Conservation (phyloP, 2,113 vertebrate genomes). For the Orthonyx spaldingii region DNA sequence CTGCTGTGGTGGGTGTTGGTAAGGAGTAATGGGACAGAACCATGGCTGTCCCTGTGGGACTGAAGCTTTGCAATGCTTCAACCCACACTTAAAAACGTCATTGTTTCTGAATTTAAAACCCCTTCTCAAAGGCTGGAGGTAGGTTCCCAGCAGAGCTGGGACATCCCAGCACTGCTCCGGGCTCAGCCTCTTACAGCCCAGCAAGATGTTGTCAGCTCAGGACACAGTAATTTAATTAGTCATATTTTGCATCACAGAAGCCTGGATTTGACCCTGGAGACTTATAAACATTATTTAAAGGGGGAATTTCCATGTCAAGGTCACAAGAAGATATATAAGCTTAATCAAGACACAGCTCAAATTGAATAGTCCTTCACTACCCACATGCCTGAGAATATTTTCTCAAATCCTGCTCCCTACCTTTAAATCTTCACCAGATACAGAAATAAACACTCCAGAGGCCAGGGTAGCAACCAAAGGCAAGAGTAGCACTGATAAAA, state of each 20-base stretch:
- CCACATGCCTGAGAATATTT: neutral
- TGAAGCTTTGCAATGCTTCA: neutral
- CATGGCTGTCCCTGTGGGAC: fast-evolving
- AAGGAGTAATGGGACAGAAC: neutral
- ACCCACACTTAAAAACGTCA: neutral
- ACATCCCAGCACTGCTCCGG: neutral
- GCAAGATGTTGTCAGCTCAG: neutral
- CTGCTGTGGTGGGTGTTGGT: neutral
- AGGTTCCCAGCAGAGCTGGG: neutral
- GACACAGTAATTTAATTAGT: neutral
- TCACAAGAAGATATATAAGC: neutral
- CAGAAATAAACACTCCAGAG: neutral
- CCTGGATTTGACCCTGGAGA: slow-evolving; percentile 15
- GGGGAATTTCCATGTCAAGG: neutral
- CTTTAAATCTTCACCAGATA: neutral
- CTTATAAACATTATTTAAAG: slow-evolving; percentile 9
- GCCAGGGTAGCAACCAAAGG: neutral
- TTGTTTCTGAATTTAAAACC: neutral
- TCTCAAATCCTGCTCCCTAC: neutral
- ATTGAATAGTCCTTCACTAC: neutral
- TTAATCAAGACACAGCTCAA: neutral
- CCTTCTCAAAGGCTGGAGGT: neutral
- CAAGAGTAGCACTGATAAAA: neutral
- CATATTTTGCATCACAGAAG: slow-evolving; percentile 1
- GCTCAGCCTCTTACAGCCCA: neutral